Conservation (phyloP, 2,888 invertebrate species). For the Autographa gamma region DNA sequence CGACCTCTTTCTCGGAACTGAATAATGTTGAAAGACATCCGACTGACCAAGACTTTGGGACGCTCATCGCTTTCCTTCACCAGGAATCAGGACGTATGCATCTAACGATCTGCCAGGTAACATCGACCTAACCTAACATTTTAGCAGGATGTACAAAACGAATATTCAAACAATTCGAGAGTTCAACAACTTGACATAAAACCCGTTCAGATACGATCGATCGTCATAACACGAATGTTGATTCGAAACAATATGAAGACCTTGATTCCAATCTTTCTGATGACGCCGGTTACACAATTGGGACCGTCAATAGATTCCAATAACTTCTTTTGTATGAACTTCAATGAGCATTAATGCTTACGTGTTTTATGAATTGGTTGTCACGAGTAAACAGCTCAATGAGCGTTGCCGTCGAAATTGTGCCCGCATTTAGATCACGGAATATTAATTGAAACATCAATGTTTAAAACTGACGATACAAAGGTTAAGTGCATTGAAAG, state of each 20-base stretch:
- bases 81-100: not conserved
- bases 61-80: not conserved
- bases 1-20: not conserved
- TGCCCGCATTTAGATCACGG: conserved; percentile 1
- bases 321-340: conserved; percentile 51
- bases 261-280: conserved; percentile 71
- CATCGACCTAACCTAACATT: conserved; percentile 10
- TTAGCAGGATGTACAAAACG: conserved; percentile 18
- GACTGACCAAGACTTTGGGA: not conserved
- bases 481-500: not conserved
- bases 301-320: conserved; percentile 58
- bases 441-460: not conserved
- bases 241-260: conserved; percentile 68
- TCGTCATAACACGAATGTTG: conserved; percentile 50
- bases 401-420: not conserved
- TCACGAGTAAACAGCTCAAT: conserved; percentile 38
- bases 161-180: conserved; percentile 28
- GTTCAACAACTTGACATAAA: conserved; percentile 53
- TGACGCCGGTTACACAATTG: conserved; percentile 57
- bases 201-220: conserved; percentile 50
- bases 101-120: not conserved
- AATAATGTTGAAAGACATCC: too few relatives aligned
- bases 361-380: conserved; percentile 28
- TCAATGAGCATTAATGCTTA: conserved; percentile 40
- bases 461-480: not conserved